phyloP scores from a whole-genome alignment of 2,888 invertebrate genomes.

The Theristus sp. region DNA sequence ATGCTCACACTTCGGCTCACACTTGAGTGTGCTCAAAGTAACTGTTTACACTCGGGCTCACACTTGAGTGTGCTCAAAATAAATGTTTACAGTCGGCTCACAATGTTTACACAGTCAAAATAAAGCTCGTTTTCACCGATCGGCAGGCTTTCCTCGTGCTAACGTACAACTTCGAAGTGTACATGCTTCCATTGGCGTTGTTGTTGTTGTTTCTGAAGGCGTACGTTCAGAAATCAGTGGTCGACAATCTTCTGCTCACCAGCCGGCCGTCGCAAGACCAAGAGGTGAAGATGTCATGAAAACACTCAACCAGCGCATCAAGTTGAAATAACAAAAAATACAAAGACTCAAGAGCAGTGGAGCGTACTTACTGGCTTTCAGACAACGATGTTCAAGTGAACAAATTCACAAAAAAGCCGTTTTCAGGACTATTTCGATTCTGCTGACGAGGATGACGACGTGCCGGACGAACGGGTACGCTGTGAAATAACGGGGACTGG shows the following conservation, averaged over 20 bases:
- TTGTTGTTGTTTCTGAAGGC: constrained; percentile 60
- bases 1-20: too few relatives aligned
- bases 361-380: too few relatives aligned
- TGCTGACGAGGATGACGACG: background rate
- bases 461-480: background rate
- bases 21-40: background rate
- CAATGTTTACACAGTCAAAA: too few relatives aligned
- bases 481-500: constrained; percentile 38
- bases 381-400: too few relatives aligned
- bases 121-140: too few relatives aligned
- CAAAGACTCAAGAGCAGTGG: too few relatives aligned
- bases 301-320: too few relatives aligned
- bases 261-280: background rate
- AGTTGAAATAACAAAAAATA: too few relatives aligned
- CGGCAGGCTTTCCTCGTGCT: constrained; percentile 60
- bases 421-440: background rate
- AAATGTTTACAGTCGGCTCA: too few relatives aligned
- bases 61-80: background rate
- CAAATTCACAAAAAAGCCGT: too few relatives aligned
- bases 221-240: constrained; percentile 7
- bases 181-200: constrained; percentile 69
- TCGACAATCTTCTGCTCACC: background rate
- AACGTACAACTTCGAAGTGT: constrained; percentile 83
- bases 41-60: too few relatives aligned
- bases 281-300: too few relatives aligned